Percentiles rank a stretch among this genome's conserved stretches.
Evolutionary conservation across 2,113 vertebrate genomes (phyloP).

Genomic region (Eudyptes chrysolophus): DNA sequence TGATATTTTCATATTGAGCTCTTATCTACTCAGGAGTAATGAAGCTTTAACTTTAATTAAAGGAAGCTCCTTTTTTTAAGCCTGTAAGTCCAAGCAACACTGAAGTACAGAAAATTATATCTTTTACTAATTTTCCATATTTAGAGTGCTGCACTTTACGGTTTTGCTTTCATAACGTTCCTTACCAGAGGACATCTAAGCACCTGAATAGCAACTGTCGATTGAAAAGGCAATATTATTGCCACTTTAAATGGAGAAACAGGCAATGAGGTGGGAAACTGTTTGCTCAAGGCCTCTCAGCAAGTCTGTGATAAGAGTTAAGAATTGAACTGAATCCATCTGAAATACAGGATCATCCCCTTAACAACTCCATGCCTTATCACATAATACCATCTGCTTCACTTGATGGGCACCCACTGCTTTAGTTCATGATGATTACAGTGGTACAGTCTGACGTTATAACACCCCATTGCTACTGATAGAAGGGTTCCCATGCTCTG

Average conservation of each 20-base stretch:
- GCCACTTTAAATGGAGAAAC: not conserved
- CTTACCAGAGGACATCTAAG: not conserved
- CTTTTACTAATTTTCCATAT: not conserved
- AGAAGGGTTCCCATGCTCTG: not conserved
- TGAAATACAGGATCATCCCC: not conserved
- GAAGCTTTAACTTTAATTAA: constrained; percentile 23
- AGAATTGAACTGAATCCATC: not conserved
- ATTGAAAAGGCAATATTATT: not conserved
- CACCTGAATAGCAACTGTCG: not conserved
- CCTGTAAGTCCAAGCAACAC: not conserved
- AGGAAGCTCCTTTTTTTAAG: not conserved
- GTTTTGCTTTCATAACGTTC: not conserved
- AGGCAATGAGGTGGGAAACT: not conserved
- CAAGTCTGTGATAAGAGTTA: not conserved
- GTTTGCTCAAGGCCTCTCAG: not conserved
- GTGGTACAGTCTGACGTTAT: not conserved
- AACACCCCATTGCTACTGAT: not conserved
- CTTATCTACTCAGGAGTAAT: not conserved
- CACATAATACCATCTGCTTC: not conserved
- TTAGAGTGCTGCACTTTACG: not conserved
- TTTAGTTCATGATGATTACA: not conserved
- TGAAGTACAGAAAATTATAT: not conserved
- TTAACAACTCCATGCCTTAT: not conserved
- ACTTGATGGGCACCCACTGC: not conserved
- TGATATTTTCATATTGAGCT: not conserved